phyloP scores from a whole-genome alignment of 2,113 vertebrate genomes.

The Alosa alosa region DNA sequence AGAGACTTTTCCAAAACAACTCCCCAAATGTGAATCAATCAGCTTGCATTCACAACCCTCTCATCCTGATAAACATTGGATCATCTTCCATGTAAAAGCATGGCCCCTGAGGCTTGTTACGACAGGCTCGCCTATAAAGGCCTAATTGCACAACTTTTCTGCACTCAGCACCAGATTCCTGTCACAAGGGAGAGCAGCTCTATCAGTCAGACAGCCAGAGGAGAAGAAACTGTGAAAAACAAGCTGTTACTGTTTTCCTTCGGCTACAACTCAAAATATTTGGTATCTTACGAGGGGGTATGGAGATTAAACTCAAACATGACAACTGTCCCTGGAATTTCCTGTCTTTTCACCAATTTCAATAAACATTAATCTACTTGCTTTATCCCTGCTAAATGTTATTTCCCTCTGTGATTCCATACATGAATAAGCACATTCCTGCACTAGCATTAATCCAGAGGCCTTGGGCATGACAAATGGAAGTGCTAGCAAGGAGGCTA shows the following conservation, averaged over 20 bases:
- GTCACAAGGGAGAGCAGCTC: conserved; percentile 2
- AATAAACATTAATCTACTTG: no score
- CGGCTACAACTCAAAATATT: not conserved
- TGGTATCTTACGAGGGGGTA: not conserved
- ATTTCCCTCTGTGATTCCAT: not conserved
- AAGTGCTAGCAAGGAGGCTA: not conserved
- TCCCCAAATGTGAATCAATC: conserved; percentile 39
- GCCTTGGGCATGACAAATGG: not conserved
- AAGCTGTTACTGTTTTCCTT: not conserved
- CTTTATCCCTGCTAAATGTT: no score
- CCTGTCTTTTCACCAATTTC: no score
- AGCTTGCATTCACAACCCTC: not conserved
- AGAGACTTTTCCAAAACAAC: conserved; percentile 46
- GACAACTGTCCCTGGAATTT: not conserved
- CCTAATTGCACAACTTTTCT: conserved; percentile 13
- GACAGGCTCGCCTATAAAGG: conserved; percentile 1
- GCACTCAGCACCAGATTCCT: conserved; percentile 5
- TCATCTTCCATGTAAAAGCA: not conserved
- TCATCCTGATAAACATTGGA: conserved; percentile 10
- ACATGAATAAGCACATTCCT: not conserved
- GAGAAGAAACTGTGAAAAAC: not conserved
- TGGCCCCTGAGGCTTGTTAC: not conserved
- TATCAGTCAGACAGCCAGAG: conserved; percentile 10
- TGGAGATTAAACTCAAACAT: not conserved
- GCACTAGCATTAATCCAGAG: not conserved